Conservation (phyloP, 2,113 vertebrate species). For the Cepphus grylle region DNA sequence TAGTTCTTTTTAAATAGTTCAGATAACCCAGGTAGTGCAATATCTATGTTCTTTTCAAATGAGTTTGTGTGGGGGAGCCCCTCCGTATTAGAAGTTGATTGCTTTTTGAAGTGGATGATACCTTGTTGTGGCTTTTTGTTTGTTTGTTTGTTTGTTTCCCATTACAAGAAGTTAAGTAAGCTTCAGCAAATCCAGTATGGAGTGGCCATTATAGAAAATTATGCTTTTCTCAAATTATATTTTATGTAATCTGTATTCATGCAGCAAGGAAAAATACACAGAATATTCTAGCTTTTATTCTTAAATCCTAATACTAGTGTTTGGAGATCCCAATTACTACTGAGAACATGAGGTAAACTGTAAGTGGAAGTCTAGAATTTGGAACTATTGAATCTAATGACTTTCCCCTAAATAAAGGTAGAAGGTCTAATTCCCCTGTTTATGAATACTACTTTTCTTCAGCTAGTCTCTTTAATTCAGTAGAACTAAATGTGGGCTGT, state of each 20-base stretch:
- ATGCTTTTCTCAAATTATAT: not conserved
- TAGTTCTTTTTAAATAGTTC: not conserved
- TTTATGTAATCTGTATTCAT: not conserved
- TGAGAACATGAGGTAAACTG: not conserved
- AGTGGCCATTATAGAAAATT: not conserved
- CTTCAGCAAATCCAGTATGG: not conserved
- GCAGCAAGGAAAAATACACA: not conserved
- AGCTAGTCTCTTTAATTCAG: not conserved
- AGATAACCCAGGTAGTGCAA: not conserved
- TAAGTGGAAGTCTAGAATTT: not conserved
- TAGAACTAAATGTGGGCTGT: not conserved
- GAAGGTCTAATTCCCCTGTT: not conserved
- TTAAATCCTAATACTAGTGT: not conserved
- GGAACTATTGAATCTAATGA: not conserved
- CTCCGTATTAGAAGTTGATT: not conserved
- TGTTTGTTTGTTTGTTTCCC: not conserved
- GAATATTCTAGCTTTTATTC: not conserved
- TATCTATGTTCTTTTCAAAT: not conserved
- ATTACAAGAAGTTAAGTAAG: not conserved
- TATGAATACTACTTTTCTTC: not conserved
- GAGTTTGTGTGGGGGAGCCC: not conserved
- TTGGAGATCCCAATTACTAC: not conserved
- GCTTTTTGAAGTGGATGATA: not conserved
- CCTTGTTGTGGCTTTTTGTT: not conserved
- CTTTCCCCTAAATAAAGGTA: not conserved